Conservation (phyloP, 2,888 invertebrate genomes). For the Orthosia gothica region DNA sequence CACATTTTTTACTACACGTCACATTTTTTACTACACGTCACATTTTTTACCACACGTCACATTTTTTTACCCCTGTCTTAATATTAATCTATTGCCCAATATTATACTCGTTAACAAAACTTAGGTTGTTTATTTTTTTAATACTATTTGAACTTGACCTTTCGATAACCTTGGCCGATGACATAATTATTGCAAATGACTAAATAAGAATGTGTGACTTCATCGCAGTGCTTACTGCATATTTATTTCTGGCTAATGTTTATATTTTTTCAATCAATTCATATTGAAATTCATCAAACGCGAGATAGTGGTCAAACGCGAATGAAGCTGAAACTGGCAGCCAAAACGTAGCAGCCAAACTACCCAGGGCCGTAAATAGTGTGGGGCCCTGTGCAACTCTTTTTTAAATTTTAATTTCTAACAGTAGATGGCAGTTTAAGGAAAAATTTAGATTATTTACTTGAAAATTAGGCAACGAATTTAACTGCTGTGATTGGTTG, state of each 20-base stretch:
- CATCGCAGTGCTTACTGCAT: constrained; percentile 50
- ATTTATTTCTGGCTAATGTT: constrained; percentile 42
- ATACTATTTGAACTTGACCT: constrained; percentile 54
- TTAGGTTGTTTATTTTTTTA: constrained; percentile 12
- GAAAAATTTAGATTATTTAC: too few species aligned
- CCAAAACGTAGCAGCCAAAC: too few species aligned
- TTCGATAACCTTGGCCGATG: constrained; percentile 61
- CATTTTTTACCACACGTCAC: neutral
- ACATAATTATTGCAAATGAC: constrained; percentile 58
- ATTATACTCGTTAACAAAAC: constrained; percentile 11
- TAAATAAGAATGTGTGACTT: constrained; percentile 55
- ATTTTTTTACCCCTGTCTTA: neutral
- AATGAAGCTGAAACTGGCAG: too few species aligned
- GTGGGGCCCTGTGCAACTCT: too few species aligned
- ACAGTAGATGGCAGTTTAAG: too few species aligned
- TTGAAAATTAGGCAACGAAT: too few species aligned
- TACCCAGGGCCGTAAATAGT: too few species aligned
- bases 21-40: neutral
- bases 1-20: neutral
- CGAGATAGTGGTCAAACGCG: too few species aligned
- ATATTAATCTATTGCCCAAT: neutral
- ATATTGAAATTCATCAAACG: too few species aligned
- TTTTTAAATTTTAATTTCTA: too few species aligned
- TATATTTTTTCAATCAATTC: neutral
- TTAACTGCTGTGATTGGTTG: too few species aligned